Conservation (phyloP, 2,888 invertebrate species). For the Rhamphomyia laevipes region DNA sequence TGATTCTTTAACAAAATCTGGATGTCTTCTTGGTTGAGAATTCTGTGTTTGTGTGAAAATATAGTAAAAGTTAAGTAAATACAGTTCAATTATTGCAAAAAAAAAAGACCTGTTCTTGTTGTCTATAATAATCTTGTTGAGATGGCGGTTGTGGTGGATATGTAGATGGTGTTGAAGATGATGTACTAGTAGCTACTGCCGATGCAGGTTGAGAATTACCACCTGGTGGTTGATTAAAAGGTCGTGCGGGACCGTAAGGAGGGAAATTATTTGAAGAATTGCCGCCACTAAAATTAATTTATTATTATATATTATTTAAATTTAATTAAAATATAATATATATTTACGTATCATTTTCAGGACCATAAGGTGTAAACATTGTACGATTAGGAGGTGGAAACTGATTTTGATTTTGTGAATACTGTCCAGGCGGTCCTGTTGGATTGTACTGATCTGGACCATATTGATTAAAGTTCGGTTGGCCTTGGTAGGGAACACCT, state of each 20-base stretch:
- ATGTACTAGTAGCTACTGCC: constrained; percentile 28
- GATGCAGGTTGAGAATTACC: constrained; percentile 40
- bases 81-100: neutral
- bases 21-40: constrained; percentile 64
- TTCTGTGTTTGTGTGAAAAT: constrained; percentile 34
- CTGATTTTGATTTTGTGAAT: constrained; percentile 46
- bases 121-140: constrained; percentile 46
- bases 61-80: neutral
- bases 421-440: constrained; percentile 44
- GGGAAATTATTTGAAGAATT: neutral
- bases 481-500: constrained; percentile 47
- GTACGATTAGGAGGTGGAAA: constrained; percentile 60
- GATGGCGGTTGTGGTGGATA: constrained; percentile 39
- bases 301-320: neutral
- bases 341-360: constrained; percentile 54
- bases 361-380: constrained; percentile 67
- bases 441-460: constrained; percentile 50
- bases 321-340: neutral
- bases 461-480: constrained; percentile 56
- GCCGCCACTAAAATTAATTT: neutral
- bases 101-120: constrained; percentile 33
- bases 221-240: constrained; percentile 36
- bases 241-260: constrained; percentile 28
- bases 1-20: constrained; percentile 69
- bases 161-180: constrained; percentile 35